Conservation (phyloP, 2,113 vertebrate genomes). For the Sigmodon hispidus region DNA sequence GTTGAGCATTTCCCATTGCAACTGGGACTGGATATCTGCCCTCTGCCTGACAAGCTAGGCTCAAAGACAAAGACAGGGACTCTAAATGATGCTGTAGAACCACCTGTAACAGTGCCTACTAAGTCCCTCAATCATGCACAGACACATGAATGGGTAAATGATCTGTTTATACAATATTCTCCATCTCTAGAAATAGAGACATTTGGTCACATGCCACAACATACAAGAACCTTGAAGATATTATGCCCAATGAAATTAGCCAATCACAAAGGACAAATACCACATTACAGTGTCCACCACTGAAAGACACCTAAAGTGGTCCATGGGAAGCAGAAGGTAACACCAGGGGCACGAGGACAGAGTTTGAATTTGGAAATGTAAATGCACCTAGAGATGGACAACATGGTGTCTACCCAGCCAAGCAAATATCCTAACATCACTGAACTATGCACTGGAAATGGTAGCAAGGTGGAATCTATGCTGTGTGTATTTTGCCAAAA, state of each 20-base stretch:
- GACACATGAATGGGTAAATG: background rate
- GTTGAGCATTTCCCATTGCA: background rate
- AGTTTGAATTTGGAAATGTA: background rate
- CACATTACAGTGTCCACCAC: background rate
- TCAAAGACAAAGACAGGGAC: background rate
- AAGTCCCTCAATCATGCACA: fast-evolving
- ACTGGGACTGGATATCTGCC: background rate
- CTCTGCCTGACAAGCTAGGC: background rate
- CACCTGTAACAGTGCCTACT: fast-evolving
- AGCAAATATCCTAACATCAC: fast-evolving
- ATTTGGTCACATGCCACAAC: background rate
- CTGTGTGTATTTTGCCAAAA: fast-evolving
- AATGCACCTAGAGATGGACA: background rate
- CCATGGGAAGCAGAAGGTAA: fast-evolving
- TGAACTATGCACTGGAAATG: background rate
- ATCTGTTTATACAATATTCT: background rate
- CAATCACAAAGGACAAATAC: background rate
- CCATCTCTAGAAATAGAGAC: background rate
- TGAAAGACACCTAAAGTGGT: fast-evolving
- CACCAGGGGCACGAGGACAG: background rate
- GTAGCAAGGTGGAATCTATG: too few species aligned
- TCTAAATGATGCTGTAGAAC: too few species aligned
- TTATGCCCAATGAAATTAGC: background rate
- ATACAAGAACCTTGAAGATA: background rate
- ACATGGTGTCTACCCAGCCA: too few species aligned